Percentiles rank a stretch among this genome's conserved stretches.
phyloP scores from a whole-genome alignment of 2,113 vertebrate species.

The Procavia capensis region DNA sequence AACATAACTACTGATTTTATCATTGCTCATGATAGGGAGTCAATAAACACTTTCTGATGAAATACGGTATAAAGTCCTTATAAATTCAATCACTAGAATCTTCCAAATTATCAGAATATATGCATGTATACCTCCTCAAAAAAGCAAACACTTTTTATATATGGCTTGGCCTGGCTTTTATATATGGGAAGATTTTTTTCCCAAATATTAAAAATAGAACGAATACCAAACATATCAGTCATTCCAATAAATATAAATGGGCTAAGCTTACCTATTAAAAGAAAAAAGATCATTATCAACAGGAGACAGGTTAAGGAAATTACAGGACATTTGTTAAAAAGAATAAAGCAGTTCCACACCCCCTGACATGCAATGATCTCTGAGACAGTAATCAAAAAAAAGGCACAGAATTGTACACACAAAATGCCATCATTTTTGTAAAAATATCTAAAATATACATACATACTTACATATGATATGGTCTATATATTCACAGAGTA shows the following conservation, averaged over 20 bases:
- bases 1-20: slow-evolving; percentile 21
- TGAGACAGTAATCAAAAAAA: slow-evolving; percentile 16
- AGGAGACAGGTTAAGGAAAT: slow-evolving; percentile 2
- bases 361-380: background rate
- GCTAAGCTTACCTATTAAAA: background rate
- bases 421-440: background rate
- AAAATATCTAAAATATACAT: background rate
- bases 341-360: background rate
- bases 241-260: slow-evolving; percentile 15
- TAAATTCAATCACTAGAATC: background rate
- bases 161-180: too few relatives aligned
- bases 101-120: background rate
- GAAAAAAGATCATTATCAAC: background rate
- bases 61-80: background rate
- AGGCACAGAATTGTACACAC: background rate
- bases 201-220: slow-evolving; percentile 45
- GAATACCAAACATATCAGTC: slow-evolving; percentile 33
- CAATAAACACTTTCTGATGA: background rate
- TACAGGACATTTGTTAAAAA: background rate
- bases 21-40: background rate
- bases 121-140: background rate
- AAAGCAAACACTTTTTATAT: background rate
- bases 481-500: background rate
- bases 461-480: background rate
- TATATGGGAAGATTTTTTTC: background rate